Conservation (phyloP, 2,888 invertebrate species). For the Leptothorax acervorum region DNA sequence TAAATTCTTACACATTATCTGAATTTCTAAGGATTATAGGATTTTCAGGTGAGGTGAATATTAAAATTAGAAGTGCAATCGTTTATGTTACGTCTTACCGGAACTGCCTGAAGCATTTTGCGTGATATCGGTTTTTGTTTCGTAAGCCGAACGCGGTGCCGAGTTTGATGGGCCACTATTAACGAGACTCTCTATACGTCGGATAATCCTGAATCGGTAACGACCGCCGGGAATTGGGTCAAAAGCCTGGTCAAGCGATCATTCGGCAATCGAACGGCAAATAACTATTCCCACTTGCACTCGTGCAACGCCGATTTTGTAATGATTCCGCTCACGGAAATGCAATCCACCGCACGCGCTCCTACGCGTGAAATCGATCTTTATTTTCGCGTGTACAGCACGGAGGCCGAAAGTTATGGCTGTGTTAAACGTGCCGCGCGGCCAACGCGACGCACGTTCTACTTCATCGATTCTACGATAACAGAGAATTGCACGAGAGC, state of each 20-base stretch:
- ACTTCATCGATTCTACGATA: constrained; percentile 12
- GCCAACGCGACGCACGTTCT: not conserved
- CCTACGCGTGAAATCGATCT: constrained; percentile 42
- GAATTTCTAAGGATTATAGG: not conserved
- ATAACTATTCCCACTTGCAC: constrained; percentile 49
- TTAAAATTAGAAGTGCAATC: constrained; percentile 19
- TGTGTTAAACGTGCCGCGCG: constrained; percentile 2
- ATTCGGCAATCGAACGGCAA: constrained; percentile 64
- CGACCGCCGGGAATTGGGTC: constrained; percentile 60
- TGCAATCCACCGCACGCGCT: constrained; percentile 46
- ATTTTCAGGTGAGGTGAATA: not conserved
- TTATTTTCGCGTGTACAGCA: constrained; percentile 21
- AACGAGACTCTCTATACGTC: constrained; percentile 57
- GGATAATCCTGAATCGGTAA: constrained; percentile 72
- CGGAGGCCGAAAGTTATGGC: constrained; percentile 18
- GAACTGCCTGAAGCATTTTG: constrained; percentile 1
- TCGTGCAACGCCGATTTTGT: constrained; percentile 38
- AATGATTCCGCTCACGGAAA: constrained; percentile 53
- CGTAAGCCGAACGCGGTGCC: constrained; percentile 18
- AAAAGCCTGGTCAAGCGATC: constrained; percentile 59
- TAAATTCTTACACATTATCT: not conserved
- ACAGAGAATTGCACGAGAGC: not conserved
- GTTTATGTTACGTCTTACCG: not conserved
- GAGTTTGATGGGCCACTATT: constrained; percentile 59
- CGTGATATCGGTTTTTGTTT: constrained; percentile 30